Base-by-base conservation (phyloP, 2,113 vertebrate genomes). In the Falco punctatus region DNA sequence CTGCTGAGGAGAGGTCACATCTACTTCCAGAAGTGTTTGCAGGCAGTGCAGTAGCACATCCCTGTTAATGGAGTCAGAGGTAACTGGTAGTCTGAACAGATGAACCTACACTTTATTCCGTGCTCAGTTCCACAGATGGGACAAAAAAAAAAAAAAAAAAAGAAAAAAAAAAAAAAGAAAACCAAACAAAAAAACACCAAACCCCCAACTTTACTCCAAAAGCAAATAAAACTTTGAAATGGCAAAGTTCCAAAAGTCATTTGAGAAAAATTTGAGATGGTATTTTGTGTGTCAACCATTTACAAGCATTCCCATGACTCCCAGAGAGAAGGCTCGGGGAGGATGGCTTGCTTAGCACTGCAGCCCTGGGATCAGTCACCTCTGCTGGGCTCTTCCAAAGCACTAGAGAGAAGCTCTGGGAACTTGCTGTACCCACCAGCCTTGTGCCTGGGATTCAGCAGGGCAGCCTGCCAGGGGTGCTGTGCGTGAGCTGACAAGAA, bases 401-500 rank as follows among this genome's bases (percentile, higher is more conserved):
- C 38, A 86, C 54, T 27, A 54, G 51, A 10, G 4, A 33, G 40
- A 81, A 91, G 78, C 69, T 92, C 77, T 1, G 3, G 62, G 62
- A 91, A 70, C 46, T 85, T 65, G 30, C 49, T 88, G 57, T 77
- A 58, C 66, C 49, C 73, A 35, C 1, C 5, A 77, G 84, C 58
- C 70, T 69, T 52, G 49, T 82, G 87, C 62, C 73, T 82, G 81
- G 78, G 90, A 94, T 85, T 72, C 46, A 80, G 92, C 69, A 65
- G 78, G 78, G 91, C 91, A 80, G 46, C 64, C 70, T 92, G 96
- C 93, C 96, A 96, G 58, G 17, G 38, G 72, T 79, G 54, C 81
- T 92, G 30, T 44, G 67, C 4, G 0, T 95, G 92, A 97, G 70
- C 73, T 1, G 11, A 90, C 81, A 88, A 85, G 90, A 91, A 92